Evolutionary conservation across 2,113 vertebrate genomes (phyloP), one percentile per base, ranked within the genome.

Genomic region (Erpornis zantholeuca): DNA sequence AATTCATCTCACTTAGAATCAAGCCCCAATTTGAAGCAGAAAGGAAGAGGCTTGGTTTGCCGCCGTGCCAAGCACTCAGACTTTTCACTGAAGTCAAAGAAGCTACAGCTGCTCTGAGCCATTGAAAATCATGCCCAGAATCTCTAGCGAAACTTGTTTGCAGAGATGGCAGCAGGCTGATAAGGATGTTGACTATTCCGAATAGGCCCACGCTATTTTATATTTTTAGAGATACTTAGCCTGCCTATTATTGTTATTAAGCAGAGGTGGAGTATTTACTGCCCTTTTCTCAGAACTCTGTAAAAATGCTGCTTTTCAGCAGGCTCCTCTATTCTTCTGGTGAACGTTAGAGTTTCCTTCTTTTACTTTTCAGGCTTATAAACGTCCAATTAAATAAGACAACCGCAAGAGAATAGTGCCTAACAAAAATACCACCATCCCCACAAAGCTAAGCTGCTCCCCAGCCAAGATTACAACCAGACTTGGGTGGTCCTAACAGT

Each of bases 1-100:
- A 95, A 96, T 90, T 94, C 92, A 93, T 95, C 96, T 96, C 94
- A 92, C 96, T 97, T 93, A 96, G 93, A 95, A 96, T 96, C 96
- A 96, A 96, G 96, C 68, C 90, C 90, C 88, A 95, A 90, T 97
- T 95, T 96, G 94, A 95, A 71, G 88, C 92, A 95, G 94, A 96
- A 96, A 95, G 92, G 94, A 96, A 94, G 94, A 96, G 96, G 96
- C 88, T 95, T 92, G 92, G 96, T 93, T 95, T 93, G 92, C 94
- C 1, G 3, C 86, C n/a, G 49, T 95, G 92, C 94, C 96, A 96
- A 95, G 72, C 90, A 94, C 96, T 96, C 96, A 93, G 85, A 96
- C 96, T 96, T 90, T 78, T 83, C 90, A 78, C 88, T 92, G 96
- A 92, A 95, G 88, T 92, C 96, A 84, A 95, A 97, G 92, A 88